Percentiles rank a stretch among this genome's conserved stretches.
Conservation (phyloP, 2,797 vertebrate species). For the Dendrocincla fuliginosa region DNA sequence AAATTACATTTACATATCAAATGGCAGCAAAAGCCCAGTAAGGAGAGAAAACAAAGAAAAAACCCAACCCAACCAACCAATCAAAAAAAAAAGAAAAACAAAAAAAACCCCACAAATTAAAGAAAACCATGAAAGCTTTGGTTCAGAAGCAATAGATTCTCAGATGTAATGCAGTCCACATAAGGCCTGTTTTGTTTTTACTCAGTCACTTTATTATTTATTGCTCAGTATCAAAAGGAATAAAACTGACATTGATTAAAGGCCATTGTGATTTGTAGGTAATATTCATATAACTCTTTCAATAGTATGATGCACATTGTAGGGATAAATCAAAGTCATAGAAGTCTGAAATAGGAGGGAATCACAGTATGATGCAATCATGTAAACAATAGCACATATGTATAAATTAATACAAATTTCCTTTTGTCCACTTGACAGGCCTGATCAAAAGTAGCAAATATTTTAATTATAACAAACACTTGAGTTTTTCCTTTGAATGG, state of each 20-base stretch:
- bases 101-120: not conserved
- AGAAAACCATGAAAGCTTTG: slow-evolving; percentile 52
- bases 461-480: not conserved
- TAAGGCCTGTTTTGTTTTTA: slow-evolving; percentile 45
- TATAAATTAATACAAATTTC: slow-evolving; percentile 22
- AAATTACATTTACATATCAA: not conserved
- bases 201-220: slow-evolving; percentile 71
- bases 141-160: slow-evolving; percentile 45
- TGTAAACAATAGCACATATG: slow-evolving; percentile 72
- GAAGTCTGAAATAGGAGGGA: slow-evolving; percentile 51
- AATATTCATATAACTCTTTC: slow-evolving; percentile 52
- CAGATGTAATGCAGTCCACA: slow-evolving; percentile 22
- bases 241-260: slow-evolving; percentile 72
- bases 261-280: slow-evolving; percentile 67
- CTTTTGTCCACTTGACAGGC: slow-evolving; percentile 1
- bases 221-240: slow-evolving; percentile 78
- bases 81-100: not conserved
- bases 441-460: slow-evolving; percentile 12
- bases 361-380: slow-evolving; percentile 73
- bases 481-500: not conserved
- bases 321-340: slow-evolving; percentile 43
- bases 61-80: not conserved
- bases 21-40: not conserved
- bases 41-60: not conserved
- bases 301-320: slow-evolving; percentile 37